Evolutionary conservation across 1,140 invertebrate genomes (phyloP).

Genomic region (Mylabris phalerata): DNA sequence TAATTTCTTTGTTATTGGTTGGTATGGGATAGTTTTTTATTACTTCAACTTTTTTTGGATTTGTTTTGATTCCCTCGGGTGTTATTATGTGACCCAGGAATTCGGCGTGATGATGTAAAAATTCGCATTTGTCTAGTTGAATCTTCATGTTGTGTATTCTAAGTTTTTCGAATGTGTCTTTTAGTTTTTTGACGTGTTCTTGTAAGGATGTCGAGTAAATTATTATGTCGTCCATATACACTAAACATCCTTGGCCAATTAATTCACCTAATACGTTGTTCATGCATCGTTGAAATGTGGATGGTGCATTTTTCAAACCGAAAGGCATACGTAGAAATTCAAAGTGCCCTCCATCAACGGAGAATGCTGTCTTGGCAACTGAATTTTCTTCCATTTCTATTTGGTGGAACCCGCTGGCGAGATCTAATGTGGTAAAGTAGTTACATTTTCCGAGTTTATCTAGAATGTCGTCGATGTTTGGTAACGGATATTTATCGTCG

Average conservation of each 20-base stretch:
- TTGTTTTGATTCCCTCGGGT: no score
- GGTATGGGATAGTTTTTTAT: no score
- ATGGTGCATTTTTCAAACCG: conserved; percentile 4
- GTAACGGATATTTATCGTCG: no score
- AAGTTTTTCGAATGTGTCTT: no score
- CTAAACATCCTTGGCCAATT: conserved; percentile 13
- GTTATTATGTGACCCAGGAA: conserved; percentile 30
- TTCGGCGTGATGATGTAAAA: no score
- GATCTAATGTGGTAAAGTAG: conserved; percentile 6
- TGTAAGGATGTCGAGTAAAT: no score
- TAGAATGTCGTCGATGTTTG: no score
- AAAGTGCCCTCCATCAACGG: neutral
- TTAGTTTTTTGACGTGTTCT: no score
- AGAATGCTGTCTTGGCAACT: neutral
- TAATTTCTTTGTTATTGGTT: no score
- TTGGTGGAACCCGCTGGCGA: conserved; percentile 1
- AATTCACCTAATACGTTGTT: neutral
- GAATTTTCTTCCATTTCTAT: neutral
- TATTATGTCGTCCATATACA: conserved; percentile 35
- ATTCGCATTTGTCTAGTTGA: conserved; percentile 37
- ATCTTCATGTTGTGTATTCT: no score
- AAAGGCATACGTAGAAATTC: conserved; percentile 2
- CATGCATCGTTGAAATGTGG: neutral
- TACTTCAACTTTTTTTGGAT: no score
- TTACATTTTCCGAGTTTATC: conserved; percentile 7